Percentiles rank a stretch among this genome's conserved stretches.
Conservation (phyloP, 2,888 invertebrate genomes). For the Arctia plantaginis region DNA sequence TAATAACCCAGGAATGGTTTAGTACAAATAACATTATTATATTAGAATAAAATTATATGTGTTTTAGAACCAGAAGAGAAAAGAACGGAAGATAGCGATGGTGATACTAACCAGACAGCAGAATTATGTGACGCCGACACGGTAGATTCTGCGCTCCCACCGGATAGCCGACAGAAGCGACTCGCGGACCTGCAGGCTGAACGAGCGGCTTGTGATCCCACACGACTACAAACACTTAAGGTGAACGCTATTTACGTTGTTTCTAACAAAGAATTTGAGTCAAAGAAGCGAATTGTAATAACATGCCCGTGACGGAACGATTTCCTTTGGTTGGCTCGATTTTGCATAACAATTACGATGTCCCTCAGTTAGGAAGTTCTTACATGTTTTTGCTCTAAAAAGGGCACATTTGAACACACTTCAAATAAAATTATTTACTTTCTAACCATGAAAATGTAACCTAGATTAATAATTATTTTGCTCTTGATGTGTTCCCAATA, state of each 20-base stretch:
- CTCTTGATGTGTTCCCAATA: neutral
- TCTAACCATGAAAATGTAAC: neutral
- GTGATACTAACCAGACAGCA: conserved; percentile 84
- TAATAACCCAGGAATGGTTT: neutral
- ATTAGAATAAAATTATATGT: neutral
- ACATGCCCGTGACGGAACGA: neutral
- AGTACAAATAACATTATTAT: neutral
- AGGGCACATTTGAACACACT: neutral
- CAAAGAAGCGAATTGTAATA: neutral
- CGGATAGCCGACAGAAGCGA: conserved; percentile 89
- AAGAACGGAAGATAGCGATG: conserved; percentile 80
- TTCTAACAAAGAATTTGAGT: neutral
- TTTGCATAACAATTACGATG: neutral
- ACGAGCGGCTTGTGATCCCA: conserved; percentile 93
- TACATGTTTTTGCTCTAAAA: neutral
- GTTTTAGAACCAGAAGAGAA: conserved; percentile 76
- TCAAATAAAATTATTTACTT: neutral
- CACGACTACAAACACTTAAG: conserved; percentile 91
- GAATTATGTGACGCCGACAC: conserved; percentile 88
- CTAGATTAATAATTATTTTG: neutral
- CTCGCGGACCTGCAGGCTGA: conserved; percentile 90
- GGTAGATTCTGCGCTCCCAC: conserved; percentile 90
- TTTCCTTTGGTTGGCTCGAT: neutral
- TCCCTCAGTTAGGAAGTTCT: neutral
- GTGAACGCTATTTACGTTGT: conserved; percentile 38